These are phyloP conservation scores for Ericerus pela DNA, from an alignment of 1,140 invertebrate genomes.

Conservation along the genomic window DNA sequence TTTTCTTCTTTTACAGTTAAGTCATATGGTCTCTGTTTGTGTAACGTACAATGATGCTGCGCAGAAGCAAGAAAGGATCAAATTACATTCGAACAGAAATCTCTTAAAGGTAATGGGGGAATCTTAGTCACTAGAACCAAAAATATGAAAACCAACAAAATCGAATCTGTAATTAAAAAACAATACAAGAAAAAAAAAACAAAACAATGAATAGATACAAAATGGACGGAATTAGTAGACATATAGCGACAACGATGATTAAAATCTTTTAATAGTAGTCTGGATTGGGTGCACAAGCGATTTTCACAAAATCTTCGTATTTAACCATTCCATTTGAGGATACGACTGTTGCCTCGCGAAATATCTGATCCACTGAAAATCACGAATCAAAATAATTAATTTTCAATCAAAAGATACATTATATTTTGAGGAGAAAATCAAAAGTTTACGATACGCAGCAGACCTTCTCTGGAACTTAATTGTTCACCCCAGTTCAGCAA, in stretches of 20 bases:
- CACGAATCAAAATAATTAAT: constrained; percentile 19
- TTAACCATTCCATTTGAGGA: constrained; percentile 57
- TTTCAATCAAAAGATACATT: constrained; percentile 8
- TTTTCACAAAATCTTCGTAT: constrained; percentile 87
- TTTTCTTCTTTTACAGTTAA: no score
- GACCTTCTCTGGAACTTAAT: constrained; percentile 74
- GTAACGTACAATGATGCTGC: no score
- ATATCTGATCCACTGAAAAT: constrained; percentile 73
- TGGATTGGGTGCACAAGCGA: constrained; percentile 81
- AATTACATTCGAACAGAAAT: no score
- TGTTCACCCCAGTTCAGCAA: constrained; percentile 83
- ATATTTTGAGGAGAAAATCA: constrained; percentile 13
- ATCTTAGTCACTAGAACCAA: no score
- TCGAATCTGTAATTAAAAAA: no score
- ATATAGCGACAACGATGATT: background rate
- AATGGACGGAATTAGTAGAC: constrained; percentile 2
- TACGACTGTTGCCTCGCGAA: constrained; percentile 77
- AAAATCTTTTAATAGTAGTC: constrained; percentile 68
- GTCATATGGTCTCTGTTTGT: no score
- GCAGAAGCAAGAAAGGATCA: no score
- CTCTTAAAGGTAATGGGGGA: no score
- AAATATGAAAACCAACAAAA: no score
- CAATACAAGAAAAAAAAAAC: background rate
- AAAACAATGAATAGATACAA: background rate
- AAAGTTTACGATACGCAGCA: constrained; percentile 13